A percentile compares a stretch with the other conserved stretches of the same genome.
These are phyloP conservation scores for Pleuronectes platessa DNA, from an alignment of 2,113 vertebrate genomes.

Conservation along the genomic window DNA sequence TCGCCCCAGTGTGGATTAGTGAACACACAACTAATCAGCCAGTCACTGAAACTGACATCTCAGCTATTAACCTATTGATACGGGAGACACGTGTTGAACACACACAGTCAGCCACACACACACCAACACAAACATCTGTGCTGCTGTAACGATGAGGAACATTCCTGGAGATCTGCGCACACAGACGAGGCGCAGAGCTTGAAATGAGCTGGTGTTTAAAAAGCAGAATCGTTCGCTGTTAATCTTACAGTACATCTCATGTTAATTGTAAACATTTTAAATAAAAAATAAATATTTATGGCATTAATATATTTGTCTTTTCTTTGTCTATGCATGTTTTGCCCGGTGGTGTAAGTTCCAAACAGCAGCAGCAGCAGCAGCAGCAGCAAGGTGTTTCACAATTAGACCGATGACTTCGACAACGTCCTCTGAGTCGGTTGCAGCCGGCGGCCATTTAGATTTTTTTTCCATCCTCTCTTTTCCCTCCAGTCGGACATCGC, in stretches of 20 bases:
- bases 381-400: background rate
- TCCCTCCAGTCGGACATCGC: slow-evolving; percentile 31
- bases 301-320: background rate
- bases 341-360: background rate
- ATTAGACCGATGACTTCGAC: slow-evolving; percentile 9
- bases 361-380: background rate
- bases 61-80: slow-evolving; percentile 86
- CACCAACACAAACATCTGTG: slow-evolving; percentile 62
- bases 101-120: slow-evolving; percentile 46
- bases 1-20: slow-evolving; percentile 83
- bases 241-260: background rate
- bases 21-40: slow-evolving; percentile 86
- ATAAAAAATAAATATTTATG: background rate
- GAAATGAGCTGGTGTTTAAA: background rate
- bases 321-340: background rate
- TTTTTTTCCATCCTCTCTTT: slow-evolving; percentile 39
- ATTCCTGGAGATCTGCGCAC: slow-evolving; percentile 21
- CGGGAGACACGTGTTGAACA: slow-evolving; percentile 70
- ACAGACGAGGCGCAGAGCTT: background rate
- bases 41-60: slow-evolving; percentile 84
- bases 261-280: background rate
- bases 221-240: background rate
- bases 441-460: slow-evolving; percentile 36
- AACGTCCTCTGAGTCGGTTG: slow-evolving; percentile 14
- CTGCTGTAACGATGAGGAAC: slow-evolving; percentile 13